phyloP scores from a whole-genome alignment of 1,140 invertebrate genomes.

The Venustaconcha ellipsiformis region DNA sequence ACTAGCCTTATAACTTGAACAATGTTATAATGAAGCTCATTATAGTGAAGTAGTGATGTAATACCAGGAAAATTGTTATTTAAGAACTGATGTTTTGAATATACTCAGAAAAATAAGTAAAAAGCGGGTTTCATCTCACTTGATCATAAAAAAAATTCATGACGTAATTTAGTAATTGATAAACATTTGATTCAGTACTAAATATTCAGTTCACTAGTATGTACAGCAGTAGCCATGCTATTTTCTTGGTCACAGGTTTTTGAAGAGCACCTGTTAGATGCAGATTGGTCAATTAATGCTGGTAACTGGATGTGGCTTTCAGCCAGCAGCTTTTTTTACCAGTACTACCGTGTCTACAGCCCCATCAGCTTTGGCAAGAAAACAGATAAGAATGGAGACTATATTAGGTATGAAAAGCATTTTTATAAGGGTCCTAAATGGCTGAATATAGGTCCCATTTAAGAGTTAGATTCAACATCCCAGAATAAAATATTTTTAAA shows the following conservation, averaged over 20 bases:
- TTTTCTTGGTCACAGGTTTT: constrained; percentile 77
- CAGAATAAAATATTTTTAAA: too few relatives aligned
- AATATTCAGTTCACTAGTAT: background rate
- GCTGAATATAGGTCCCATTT: background rate
- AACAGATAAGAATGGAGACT: constrained; percentile 90
- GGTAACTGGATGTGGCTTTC: constrained; percentile 96
- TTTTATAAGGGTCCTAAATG: too few relatives aligned
- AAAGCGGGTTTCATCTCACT: too few relatives aligned
- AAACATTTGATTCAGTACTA: background rate
- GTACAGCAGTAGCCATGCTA: background rate
- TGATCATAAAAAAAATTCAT: too few relatives aligned
- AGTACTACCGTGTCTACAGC: constrained; percentile 92
- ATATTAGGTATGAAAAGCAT: constrained; percentile 77
- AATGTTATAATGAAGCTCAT: too few relatives aligned
- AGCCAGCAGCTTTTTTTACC: constrained; percentile 91
- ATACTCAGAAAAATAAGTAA: too few relatives aligned
- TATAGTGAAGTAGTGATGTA: too few relatives aligned
- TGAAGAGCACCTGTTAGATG: constrained; percentile 87
- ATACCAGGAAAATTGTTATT: too few relatives aligned
- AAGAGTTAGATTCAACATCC: background rate
- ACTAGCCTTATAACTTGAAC: too few relatives aligned
- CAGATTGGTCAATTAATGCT: constrained; percentile 94
- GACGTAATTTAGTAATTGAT: background rate
- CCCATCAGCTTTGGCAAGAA: constrained; percentile 89
- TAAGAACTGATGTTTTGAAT: too few relatives aligned